Evolutionary conservation across 2,113 vertebrate genomes (phyloP).

Genomic region (Miniopterus natalensis): DNA sequence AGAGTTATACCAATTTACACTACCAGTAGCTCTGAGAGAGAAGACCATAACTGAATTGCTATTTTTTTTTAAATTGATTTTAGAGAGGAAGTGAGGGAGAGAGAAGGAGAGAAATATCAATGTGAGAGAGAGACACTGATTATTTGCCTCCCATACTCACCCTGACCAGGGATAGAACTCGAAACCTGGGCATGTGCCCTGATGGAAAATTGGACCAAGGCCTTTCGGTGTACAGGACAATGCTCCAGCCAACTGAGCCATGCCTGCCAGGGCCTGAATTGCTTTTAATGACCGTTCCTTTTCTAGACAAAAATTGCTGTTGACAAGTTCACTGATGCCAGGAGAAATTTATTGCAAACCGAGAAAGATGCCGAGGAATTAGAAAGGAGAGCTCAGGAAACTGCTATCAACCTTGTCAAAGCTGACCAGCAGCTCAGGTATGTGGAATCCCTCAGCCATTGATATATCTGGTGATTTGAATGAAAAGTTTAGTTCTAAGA

Average conservation of each 20-base stretch:
- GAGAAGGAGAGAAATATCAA: no score
- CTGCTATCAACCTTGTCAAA: conserved; percentile 88
- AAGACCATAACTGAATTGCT: conserved; percentile 52
- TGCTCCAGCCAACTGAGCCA: no score
- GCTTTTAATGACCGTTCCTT: conserved; percentile 68
- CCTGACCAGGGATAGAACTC: no score
- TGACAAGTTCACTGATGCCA: conserved; percentile 86
- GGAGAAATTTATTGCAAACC: conserved; percentile 82
- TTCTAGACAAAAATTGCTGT: conserved; percentile 88
- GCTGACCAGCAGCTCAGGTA: conserved; percentile 92
- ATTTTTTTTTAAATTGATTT: no score
- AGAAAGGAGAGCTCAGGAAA: conserved; percentile 88
- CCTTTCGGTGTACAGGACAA: no score
- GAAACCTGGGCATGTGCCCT: no score
- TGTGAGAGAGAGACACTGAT: no score
- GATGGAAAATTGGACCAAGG: no score
- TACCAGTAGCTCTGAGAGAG: background rate
- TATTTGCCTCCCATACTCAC: no score
- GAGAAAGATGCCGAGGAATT: conserved; percentile 90
- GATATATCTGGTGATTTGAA: background rate
- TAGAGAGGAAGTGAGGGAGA: no score
- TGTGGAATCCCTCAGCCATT: background rate
- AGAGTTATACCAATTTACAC: background rate
- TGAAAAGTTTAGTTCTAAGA: background rate
- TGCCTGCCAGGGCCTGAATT: background rate